Conservation (phyloP, 2,888 invertebrate genomes). For the Acheta domesticus region DNA sequence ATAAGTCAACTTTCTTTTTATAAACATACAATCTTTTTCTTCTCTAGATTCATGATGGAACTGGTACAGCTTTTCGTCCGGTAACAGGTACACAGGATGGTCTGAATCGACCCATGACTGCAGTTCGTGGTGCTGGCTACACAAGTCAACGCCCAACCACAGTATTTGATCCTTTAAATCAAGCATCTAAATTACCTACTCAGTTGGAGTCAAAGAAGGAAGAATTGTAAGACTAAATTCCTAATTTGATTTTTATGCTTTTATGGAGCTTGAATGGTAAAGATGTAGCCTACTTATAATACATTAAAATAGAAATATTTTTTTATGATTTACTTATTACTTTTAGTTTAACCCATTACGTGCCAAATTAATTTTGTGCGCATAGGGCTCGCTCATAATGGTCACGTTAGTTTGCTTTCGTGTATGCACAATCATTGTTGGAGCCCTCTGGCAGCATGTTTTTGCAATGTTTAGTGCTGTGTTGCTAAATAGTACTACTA, state of each 20-base stretch:
- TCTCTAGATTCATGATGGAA: constrained; percentile 44
- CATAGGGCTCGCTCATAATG: too few relatives aligned
- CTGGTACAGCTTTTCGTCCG: constrained; percentile 45
- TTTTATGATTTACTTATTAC: neutral
- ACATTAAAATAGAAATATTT: neutral
- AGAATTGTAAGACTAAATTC: constrained; percentile 62
- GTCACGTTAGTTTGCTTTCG: too few relatives aligned
- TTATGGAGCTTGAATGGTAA: neutral
- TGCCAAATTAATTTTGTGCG: too few relatives aligned
- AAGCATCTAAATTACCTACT: constrained; percentile 54
- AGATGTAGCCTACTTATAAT: neutral
- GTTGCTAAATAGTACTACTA: too few relatives aligned
- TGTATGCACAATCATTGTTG: too few relatives aligned
- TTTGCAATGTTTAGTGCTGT: too few relatives aligned
- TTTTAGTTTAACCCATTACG: too few relatives aligned
- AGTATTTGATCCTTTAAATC: constrained; percentile 75
- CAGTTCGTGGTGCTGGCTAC: constrained; percentile 93
- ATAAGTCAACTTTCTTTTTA: too few relatives aligned
- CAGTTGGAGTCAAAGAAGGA: constrained; percentile 69
- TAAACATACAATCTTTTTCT: too few relatives aligned
- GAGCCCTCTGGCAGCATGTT: too few relatives aligned
- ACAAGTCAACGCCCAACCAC: constrained; percentile 66
- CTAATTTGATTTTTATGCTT: neutral
- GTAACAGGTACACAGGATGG: constrained; percentile 45
- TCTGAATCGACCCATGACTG: constrained; percentile 83